Conservation (phyloP, 1,140 invertebrate genomes). For the Drosophila eugracilis region DNA sequence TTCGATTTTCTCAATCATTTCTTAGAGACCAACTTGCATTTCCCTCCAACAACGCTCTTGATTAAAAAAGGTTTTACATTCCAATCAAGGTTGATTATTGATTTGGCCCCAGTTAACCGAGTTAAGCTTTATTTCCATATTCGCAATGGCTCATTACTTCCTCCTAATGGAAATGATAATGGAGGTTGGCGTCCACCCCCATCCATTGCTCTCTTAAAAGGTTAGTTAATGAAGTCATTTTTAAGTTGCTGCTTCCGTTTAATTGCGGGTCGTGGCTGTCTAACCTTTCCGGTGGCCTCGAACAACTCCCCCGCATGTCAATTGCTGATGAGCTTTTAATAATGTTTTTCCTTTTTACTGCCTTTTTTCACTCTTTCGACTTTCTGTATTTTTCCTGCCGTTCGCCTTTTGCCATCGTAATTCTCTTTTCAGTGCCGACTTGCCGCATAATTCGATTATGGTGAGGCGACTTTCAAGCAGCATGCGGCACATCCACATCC, state of each 20-base stretch:
- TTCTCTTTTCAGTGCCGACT: slow-evolving; percentile 63
- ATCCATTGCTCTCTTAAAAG: slow-evolving; percentile 44
- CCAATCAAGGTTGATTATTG: neutral
- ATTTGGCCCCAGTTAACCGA: neutral
- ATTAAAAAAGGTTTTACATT: neutral
- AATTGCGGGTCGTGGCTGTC: slow-evolving; percentile 62
- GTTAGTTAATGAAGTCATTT: slow-evolving; percentile 78
- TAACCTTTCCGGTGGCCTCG: slow-evolving; percentile 31
- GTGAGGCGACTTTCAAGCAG: slow-evolving; percentile 73
- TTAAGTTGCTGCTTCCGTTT: slow-evolving; percentile 76
- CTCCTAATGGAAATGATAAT: slow-evolving; percentile 3
- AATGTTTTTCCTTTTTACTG: slow-evolving; percentile 50
- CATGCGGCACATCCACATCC: slow-evolving; percentile 53
- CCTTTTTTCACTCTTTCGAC: neutral
- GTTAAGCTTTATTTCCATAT: slow-evolving; percentile 35
- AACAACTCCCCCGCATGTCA: slow-evolving; percentile 58
- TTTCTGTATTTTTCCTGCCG: slow-evolving; percentile 8
- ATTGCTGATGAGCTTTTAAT: slow-evolving; percentile 82
- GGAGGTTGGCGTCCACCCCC: neutral
- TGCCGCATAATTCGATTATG: slow-evolving; percentile 80
- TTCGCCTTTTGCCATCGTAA: slow-evolving; percentile 73
- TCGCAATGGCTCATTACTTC: slow-evolving; percentile 12
- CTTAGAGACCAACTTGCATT: slow-evolving; percentile 2
- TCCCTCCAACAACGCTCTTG: neutral
- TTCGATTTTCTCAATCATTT: neutral